A percentile compares a stretch with the other conserved stretches of the same genome.
Evolutionary conservation across 1,140 invertebrate species (phyloP).

Genomic region (Pseudomyrmex dendroicus): DNA sequence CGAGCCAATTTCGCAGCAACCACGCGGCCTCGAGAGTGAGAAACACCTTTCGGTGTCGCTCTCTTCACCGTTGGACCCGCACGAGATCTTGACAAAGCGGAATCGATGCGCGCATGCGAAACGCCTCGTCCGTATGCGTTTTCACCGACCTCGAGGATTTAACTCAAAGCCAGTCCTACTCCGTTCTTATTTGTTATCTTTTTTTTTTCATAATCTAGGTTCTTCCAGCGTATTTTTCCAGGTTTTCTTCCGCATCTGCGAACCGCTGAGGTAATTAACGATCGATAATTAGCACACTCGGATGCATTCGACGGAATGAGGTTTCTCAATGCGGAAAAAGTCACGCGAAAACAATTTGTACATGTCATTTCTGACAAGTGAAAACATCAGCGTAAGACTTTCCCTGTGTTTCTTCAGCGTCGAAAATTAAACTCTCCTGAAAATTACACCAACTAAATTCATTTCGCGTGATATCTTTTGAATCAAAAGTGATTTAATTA

Average conservation of each 20-base stretch:
- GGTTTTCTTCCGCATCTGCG: background rate
- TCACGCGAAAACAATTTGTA: background rate
- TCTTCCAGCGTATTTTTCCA: conserved; percentile 49
- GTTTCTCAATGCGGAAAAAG: background rate
- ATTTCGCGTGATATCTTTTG: background rate
- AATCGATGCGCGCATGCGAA: conserved; percentile 11
- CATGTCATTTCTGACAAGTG: background rate
- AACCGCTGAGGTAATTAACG: conserved; percentile 26
- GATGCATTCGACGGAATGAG: no score
- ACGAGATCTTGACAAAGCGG: background rate
- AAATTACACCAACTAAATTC: background rate
- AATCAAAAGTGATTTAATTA: background rate
- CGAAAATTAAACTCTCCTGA: background rate
- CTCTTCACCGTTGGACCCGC: background rate
- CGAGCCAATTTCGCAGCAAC: conserved; percentile 6
- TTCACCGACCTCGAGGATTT: no score
- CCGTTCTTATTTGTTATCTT: background rate
- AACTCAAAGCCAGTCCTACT: background rate
- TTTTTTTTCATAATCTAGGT: conserved; percentile 25
- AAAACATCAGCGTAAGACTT: background rate
- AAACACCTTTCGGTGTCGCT: background rate
- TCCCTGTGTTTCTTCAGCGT: background rate
- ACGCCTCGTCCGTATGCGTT: background rate
- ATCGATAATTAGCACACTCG: no score
- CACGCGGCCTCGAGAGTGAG: conserved; percentile 1